Evolutionary conservation across 2,888 invertebrate genomes (phyloP).

Genomic region (Clepsis dumicolana): DNA sequence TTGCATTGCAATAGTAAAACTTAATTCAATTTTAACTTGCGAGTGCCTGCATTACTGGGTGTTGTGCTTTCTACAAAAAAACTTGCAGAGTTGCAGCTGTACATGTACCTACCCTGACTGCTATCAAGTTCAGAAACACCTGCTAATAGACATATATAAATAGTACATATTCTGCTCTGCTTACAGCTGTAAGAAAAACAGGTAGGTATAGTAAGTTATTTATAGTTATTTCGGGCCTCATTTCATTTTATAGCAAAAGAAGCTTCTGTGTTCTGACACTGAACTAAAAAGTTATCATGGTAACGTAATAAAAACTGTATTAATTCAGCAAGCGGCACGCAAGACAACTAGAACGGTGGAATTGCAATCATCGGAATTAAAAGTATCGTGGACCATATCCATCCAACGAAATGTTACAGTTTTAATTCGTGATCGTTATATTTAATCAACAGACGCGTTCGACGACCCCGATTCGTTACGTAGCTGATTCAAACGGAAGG

Average conservation of each 20-base stretch:
- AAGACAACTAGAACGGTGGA: constrained; percentile 43
- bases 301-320: constrained; percentile 43
- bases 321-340: constrained; percentile 45
- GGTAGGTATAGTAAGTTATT: constrained; percentile 32
- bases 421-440: constrained; percentile 64
- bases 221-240: constrained; percentile 31
- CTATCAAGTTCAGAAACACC: constrained; percentile 27
- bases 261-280: constrained; percentile 29
- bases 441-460: constrained; percentile 65
- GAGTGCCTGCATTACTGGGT: not conserved
- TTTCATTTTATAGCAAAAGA: constrained; percentile 34
- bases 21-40: not conserved
- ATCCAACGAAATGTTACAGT: constrained; percentile 55
- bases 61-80: constrained; percentile 24
- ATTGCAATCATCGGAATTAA: constrained; percentile 46
- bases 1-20: constrained; percentile 3
- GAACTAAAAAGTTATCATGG: constrained; percentile 35
- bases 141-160: constrained; percentile 19
- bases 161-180: constrained; percentile 10
- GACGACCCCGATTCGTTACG: constrained; percentile 61
- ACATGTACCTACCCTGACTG: constrained; percentile 1
- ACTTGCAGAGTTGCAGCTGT: not conserved
- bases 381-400: constrained; percentile 48
- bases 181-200: constrained; percentile 25
- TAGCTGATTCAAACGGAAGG: constrained; percentile 57